phyloP scores from a whole-genome alignment of 2,888 invertebrate species.

The Cheiracanthium punctorium region DNA sequence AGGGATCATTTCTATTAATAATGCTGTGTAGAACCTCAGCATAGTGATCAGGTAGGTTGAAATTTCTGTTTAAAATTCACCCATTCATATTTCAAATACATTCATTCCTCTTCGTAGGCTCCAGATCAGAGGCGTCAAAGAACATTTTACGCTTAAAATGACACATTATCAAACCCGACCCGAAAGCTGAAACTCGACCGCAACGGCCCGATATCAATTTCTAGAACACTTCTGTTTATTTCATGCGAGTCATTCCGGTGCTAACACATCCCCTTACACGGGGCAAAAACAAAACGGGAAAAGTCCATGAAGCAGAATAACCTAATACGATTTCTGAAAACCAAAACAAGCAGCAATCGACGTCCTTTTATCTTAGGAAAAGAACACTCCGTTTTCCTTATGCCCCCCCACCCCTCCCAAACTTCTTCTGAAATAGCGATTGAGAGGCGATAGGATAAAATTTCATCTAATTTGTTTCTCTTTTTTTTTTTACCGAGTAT shows the following conservation, averaged over 20 bases:
- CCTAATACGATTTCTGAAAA: not conserved
- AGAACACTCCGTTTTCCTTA: not conserved
- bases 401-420: too few relatives aligned
- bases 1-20: too few relatives aligned
- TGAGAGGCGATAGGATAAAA: not conserved
- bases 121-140: too few relatives aligned
- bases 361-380: not conserved
- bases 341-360: not conserved
- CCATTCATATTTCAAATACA: too few relatives aligned
- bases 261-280: not conserved
- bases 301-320: not conserved
- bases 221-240: not conserved
- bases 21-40: too few relatives aligned
- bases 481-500: not conserved
- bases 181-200: not conserved
- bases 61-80: too few relatives aligned
- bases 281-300: not conserved
- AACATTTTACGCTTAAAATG: too few relatives aligned
- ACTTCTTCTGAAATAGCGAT: not conserved
- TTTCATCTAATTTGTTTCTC: not conserved
- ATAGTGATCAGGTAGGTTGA: too few relatives aligned
- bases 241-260: not conserved
- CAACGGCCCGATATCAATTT: not conserved
- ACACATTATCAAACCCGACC: too few relatives aligned
- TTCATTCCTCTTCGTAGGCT: too few relatives aligned